These are phyloP conservation scores for Oegoconia quadripuncta DNA, from an alignment of 2,888 invertebrate species.

Conservation along the genomic window DNA sequence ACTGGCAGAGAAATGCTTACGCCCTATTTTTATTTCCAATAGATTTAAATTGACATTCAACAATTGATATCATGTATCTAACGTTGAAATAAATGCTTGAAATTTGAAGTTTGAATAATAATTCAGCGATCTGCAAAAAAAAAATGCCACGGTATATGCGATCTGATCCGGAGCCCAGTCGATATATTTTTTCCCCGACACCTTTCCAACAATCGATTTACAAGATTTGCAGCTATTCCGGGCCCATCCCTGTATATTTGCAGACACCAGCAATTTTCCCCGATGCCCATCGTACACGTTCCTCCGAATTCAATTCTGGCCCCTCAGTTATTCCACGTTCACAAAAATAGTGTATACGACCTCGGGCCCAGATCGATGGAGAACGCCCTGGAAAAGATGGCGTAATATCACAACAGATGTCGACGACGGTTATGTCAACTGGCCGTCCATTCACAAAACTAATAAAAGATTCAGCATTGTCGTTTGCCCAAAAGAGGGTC, in stretches of 20 bases:
- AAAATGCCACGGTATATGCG: not conserved
- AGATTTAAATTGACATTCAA: too few relatives aligned
- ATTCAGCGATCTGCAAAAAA: not conserved
- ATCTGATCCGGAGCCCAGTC: not conserved
- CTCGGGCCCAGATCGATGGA: conserved; percentile 50
- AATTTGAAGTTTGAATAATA: too few relatives aligned
- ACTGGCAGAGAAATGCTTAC: too few relatives aligned
- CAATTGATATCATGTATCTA: too few relatives aligned
- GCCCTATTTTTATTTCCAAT: too few relatives aligned
- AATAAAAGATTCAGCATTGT: conserved; percentile 78
- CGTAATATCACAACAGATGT: conserved; percentile 76
- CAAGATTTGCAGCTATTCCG: conserved; percentile 10
- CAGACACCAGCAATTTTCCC: conserved; percentile 29
- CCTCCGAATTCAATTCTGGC: conserved; percentile 49
- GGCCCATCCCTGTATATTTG: conserved; percentile 19
- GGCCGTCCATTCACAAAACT: conserved; percentile 73
- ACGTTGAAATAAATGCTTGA: too few relatives aligned
- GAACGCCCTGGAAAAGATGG: conserved; percentile 52
- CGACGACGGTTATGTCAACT: conserved; percentile 74
- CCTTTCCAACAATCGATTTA: conserved; percentile 7
- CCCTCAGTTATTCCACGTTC: conserved; percentile 57
- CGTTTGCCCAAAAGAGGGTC: conserved; percentile 65
- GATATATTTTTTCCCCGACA: not conserved
- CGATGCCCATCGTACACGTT: conserved; percentile 11
- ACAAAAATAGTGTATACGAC: conserved; percentile 55